Percentiles rank a stretch among this genome's conserved stretches.
Evolutionary conservation across 30 jellyfish, hydroid and myxozoan genomes (phyloP).

Genomic region (Turritopsis rubra): DNA sequence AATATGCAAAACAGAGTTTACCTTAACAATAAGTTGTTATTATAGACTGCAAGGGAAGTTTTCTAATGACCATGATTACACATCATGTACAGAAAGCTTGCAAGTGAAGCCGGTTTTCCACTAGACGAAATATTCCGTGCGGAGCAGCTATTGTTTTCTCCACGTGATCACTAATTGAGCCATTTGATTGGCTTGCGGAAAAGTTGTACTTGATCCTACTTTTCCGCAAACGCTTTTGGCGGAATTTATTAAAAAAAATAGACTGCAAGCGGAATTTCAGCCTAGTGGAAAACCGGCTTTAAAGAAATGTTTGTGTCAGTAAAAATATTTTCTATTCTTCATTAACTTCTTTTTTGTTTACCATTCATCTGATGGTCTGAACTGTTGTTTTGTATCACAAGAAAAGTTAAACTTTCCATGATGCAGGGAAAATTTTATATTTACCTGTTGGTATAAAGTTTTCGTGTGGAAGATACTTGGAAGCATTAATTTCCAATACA

Average conservation of each 20-base stretch:
- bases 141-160: no score
- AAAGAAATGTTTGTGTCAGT: neutral
- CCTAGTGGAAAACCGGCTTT: neutral
- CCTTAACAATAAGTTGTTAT: no score
- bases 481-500: conserved; percentile 60
- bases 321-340: neutral
- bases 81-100: no score
- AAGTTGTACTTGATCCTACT: no score
- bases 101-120: no score
- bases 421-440: neutral
- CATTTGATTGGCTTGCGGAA: no score
- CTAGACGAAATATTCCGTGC: no score
- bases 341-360: neutral
- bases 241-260: neutral
- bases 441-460: conserved; percentile 67
- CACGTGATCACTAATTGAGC: no score
- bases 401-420: neutral
- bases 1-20: no score
- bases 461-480: conserved; percentile 51
- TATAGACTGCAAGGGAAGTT: no score
- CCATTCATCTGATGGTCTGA: neutral
- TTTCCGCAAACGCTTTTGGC: neutral
- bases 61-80: no score
- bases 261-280: neutral
- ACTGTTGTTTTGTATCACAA: neutral